Percentiles rank a stretch among this genome's conserved stretches.
phyloP scores from a whole-genome alignment of 2,113 vertebrate species.

The Eptesicus fuscus region DNA sequence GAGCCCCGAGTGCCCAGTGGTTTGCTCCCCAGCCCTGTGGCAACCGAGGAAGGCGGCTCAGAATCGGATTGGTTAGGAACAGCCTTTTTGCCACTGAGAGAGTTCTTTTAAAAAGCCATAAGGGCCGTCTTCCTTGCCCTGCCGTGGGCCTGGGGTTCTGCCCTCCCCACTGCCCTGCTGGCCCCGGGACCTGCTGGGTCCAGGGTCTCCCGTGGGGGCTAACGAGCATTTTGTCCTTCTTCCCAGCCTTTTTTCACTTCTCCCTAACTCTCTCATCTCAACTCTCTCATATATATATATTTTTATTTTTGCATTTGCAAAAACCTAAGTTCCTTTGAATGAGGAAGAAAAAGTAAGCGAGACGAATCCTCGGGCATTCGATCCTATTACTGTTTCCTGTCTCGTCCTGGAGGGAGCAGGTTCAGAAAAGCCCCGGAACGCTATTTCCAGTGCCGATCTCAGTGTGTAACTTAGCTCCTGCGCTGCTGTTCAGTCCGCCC shows the following conservation, averaged over 20 bases:
- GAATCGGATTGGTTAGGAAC: background rate
- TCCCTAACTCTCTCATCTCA: background rate
- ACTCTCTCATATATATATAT: background rate
- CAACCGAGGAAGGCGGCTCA: background rate
- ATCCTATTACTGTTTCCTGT: background rate
- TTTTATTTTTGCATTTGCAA: background rate
- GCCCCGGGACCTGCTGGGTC: accelerated
- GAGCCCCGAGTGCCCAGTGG: accelerated
- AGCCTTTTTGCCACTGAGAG: background rate
- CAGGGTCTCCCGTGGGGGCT: background rate
- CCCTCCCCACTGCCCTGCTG: accelerated
- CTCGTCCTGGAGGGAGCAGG: background rate
- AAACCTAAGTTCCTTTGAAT: background rate
- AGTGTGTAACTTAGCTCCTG: background rate
- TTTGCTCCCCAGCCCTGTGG: background rate
- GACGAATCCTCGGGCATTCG: background rate
- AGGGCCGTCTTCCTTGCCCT: background rate
- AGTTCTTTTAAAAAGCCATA: background rate
- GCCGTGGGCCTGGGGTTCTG: accelerated
- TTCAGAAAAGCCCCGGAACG: accelerated
- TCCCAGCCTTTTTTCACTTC: background rate
- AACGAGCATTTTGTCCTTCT: background rate
- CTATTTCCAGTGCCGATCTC: accelerated
- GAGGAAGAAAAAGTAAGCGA: background rate
- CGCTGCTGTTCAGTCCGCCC: background rate